Base-by-base conservation (phyloP, 2,888 invertebrate genomes). In the Drosophila lacicola region DNA sequence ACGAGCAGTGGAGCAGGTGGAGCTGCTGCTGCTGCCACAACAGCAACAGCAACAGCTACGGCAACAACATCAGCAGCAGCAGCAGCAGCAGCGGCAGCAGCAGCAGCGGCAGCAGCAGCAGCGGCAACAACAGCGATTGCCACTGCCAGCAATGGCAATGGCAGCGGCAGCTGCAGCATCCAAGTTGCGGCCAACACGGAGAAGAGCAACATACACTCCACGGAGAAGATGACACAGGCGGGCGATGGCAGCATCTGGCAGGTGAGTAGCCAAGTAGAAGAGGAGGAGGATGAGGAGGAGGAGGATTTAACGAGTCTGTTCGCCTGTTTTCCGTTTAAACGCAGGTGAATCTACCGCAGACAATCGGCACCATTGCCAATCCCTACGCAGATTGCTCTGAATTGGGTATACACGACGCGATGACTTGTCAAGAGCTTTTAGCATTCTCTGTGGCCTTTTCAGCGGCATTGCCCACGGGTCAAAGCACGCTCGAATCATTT, bases 401-500 rank as follows among this genome's bases (percentile, higher is more conserved):
- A 71, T 86, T 95, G 68, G 93, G 92, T 79, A 89, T 92, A 78
- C 92, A 92, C 78, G 93, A 92, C 70, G 92, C 93, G 53, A 92
- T 93, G 92, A 93, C 92, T 25, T 98, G 98, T 91, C 97, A 97
- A 92, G 97, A 98, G 92, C 94, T 98, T 33, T 93, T 98, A 66
- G 98, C 98, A n/a, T 94, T 98, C 57, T 96, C 97, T 51, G 98
- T 98, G 10, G 98, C 98, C 0, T 94, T 98, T 58, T 97, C 97
- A 71, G 98, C 98, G 0, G 97, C 98, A 0, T 93, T 98, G 70
- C 97, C 98, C 2, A 97, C 98, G 4, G 97, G 97, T 19, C 97
- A 96, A 91, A 95, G 96, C 45, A 96, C 96, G 13, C 93, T 97
- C 53, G 96, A 97, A 90, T 96, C 96, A 0, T 96, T 97, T 92